These are phyloP conservation scores for Cettia cetti DNA, from an alignment of 2,113 vertebrate species.

Conservation along the genomic window DNA sequence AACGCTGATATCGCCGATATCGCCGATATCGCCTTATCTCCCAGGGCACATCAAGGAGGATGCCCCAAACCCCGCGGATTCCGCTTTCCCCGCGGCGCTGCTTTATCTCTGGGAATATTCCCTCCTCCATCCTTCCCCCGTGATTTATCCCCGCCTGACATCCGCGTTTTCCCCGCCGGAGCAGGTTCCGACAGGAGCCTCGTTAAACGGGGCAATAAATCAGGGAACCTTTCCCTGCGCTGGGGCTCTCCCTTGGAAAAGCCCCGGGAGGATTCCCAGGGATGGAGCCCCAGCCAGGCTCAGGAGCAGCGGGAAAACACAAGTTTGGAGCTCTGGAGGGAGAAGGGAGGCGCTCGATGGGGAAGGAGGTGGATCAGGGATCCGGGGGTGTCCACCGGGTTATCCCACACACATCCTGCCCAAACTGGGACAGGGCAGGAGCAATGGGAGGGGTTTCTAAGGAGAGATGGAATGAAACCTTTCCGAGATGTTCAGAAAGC, in stretches of 20 bases:
- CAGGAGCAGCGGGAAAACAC: background rate
- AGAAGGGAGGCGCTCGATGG: background rate
- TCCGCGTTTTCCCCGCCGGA: background rate
- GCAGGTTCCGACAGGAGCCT: background rate
- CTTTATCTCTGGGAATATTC: background rate
- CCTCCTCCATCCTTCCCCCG: background rate
- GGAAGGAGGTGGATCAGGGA: background rate
- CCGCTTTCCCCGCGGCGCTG: background rate
- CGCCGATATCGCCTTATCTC: background rate
- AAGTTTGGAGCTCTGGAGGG: background rate
- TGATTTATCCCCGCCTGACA: conserved; percentile 21
- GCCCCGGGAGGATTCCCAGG: background rate
- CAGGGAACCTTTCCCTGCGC: background rate
- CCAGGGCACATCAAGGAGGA: background rate
- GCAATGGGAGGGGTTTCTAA: background rate
- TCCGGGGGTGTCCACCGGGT: background rate
- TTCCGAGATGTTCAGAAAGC: background rate
- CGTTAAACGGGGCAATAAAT: conserved; percentile 10
- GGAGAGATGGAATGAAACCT: background rate
- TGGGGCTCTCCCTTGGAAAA: background rate
- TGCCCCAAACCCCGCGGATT: background rate
- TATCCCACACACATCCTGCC: background rate
- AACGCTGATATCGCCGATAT: background rate
- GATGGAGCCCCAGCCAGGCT: background rate
- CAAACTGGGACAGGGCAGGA: background rate